Conservation (phyloP, 2,113 vertebrate genomes). For the Antechinus flavipes region DNA sequence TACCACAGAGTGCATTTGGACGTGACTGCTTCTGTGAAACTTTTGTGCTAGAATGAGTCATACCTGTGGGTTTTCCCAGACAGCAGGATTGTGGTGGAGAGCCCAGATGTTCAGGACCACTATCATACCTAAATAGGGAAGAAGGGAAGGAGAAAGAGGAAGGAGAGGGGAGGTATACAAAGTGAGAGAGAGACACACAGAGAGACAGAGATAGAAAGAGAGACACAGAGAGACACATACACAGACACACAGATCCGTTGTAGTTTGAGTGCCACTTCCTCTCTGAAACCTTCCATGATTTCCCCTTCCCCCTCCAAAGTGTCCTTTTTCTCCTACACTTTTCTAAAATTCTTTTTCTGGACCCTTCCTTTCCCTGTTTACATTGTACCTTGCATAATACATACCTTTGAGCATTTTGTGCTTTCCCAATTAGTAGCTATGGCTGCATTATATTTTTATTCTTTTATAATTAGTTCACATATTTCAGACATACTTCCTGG, state of each 20-base stretch:
- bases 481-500: not conserved
- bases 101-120: conserved; percentile 76
- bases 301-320: not conserved
- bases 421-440: not conserved
- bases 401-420: not conserved
- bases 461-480: not conserved
- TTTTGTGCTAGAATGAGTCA: not conserved
- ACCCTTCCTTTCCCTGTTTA: not conserved
- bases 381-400: not conserved
- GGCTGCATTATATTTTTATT: not conserved
- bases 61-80: conserved; percentile 86
- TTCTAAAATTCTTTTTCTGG: not conserved
- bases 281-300: not conserved
- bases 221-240: not conserved
- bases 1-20: not conserved
- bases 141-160: conserved; percentile 27
- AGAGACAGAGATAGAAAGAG: not conserved
- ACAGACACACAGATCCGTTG: not conserved
- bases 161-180: not conserved
- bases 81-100: conserved; percentile 81
- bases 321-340: not conserved
- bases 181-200: not conserved
- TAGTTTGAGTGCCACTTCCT: not conserved
- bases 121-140: conserved; percentile 72
- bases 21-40: not conserved